Conservation (phyloP, 2,797 vertebrate species). For the Sebastes trivittatus region DNA sequence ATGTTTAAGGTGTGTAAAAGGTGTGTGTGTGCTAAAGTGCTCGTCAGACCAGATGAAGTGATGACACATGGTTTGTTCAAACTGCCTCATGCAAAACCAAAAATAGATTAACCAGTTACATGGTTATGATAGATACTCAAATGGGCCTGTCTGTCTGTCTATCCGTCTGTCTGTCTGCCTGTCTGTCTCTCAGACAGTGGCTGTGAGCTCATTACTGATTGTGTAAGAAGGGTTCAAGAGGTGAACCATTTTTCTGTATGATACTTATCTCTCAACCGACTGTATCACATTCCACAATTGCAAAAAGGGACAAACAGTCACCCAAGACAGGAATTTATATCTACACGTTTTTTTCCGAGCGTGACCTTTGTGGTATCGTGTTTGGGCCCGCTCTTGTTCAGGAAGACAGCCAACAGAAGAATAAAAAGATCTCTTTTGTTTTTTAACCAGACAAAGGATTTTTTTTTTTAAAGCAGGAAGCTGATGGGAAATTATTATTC, state of each 20-base stretch:
- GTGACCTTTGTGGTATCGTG: slow-evolving; percentile 40
- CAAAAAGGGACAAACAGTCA: slow-evolving; percentile 29
- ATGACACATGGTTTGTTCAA: slow-evolving; percentile 21
- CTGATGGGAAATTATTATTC: slow-evolving; percentile 8
- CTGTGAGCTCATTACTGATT: neutral
- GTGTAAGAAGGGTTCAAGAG: slow-evolving; percentile 12
- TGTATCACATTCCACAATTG: slow-evolving; percentile 43
- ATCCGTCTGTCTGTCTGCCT: neutral
- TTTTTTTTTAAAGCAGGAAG: neutral
- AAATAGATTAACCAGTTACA: slow-evolving; percentile 28
- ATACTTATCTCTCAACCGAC: slow-evolving; percentile 40
- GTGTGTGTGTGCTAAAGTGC: slow-evolving; percentile 43
- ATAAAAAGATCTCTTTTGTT: neutral
- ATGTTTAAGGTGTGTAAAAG: slow-evolving; percentile 37
- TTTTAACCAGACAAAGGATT: neutral
- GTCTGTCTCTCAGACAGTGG: neutral
- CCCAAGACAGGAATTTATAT: slow-evolving; percentile 36
- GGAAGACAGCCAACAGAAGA: slow-evolving; percentile 26
- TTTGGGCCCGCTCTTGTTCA: slow-evolving; percentile 40
- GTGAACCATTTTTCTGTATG: slow-evolving; percentile 39
- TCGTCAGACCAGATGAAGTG: slow-evolving; percentile 62
- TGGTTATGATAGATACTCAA: neutral
- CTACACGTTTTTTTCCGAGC: neutral
- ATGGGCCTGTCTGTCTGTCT: neutral
- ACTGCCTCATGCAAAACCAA: slow-evolving; percentile 10